A percentile compares a stretch with the other conserved stretches of the same genome.
These are phyloP conservation scores for Ondatra zibethicus DNA, from an alignment of 2,113 vertebrate species.

Conservation along the genomic window DNA sequence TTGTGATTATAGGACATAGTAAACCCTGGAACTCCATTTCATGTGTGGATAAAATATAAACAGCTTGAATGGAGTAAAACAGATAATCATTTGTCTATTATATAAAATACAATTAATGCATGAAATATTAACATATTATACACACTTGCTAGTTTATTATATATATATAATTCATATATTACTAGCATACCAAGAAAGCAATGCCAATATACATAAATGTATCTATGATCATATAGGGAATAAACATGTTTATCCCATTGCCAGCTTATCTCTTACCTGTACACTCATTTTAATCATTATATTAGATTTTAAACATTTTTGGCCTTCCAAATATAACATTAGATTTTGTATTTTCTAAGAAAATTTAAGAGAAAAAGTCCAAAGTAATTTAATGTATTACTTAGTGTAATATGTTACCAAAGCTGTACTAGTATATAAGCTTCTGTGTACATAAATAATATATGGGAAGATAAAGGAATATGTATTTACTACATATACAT, in stretches of 20 bases:
- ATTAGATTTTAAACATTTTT: neutral
- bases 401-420: neutral
- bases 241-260: no score
- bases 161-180: neutral
- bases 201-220: neutral
- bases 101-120: neutral
- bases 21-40: no score
- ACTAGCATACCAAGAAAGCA: neutral
- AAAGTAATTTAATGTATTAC: no score
- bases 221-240: neutral
- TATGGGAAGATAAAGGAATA: neutral
- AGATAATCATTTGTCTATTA: neutral
- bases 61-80: neutral
- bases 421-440: neutral
- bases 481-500: neutral
- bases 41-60: neutral
- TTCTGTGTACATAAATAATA: neutral
- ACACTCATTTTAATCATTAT: neutral
- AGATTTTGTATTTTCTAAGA: neutral
- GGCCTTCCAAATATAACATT: neutral
- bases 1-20: neutral
- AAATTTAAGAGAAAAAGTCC: neutral
- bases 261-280: neutral
- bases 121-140: neutral
- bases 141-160: neutral